These are phyloP conservation scores for Benitochromis conjunctus DNA, from an alignment of 2,113 vertebrate genomes.

Conservation along the genomic window DNA sequence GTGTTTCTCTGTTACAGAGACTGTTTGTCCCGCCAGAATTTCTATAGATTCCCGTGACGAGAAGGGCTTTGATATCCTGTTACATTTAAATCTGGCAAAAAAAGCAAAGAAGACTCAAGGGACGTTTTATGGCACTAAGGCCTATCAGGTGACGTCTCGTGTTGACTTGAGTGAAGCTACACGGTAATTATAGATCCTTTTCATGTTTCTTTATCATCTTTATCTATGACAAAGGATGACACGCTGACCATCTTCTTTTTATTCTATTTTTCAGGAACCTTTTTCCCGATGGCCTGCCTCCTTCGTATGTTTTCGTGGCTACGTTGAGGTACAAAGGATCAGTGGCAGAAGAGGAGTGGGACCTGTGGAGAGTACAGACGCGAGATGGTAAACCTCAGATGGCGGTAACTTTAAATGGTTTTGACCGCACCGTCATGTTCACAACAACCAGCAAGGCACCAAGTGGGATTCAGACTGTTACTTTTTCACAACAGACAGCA, in stretches of 20 bases:
- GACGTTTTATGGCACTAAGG: slow-evolving; percentile 80
- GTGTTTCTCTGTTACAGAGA: slow-evolving; percentile 75
- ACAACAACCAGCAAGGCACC: slow-evolving; percentile 82
- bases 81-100: slow-evolving; percentile 88
- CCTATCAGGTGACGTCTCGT: slow-evolving; percentile 85
- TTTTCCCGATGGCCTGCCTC: slow-evolving; percentile 95
- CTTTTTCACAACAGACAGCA: slow-evolving; percentile 76
- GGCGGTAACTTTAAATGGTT: slow-evolving; percentile 88
- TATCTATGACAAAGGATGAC: neutral
- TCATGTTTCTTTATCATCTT: neutral
- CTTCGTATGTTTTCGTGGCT: slow-evolving; percentile 95
- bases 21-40: slow-evolving; percentile 90
- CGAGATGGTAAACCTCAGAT: slow-evolving; percentile 85
- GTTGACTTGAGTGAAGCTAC: slow-evolving; percentile 88
- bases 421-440: slow-evolving; percentile 82
- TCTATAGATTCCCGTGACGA: slow-evolving; percentile 88
- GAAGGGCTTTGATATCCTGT: slow-evolving; percentile 94
- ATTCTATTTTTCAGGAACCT: slow-evolving; percentile 74
- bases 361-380: slow-evolving; percentile 91
- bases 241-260: neutral
- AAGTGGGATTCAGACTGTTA: slow-evolving; percentile 83
- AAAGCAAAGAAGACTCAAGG: slow-evolving; percentile 88
- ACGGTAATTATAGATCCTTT: slow-evolving; percentile 70
- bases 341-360: slow-evolving; percentile 85
- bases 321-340: slow-evolving; percentile 90